Evolutionary conservation across 2,797 vertebrate genomes (phyloP), one percentile per base, ranked within the genome.

Genomic region (Meda fulgida): DNA sequence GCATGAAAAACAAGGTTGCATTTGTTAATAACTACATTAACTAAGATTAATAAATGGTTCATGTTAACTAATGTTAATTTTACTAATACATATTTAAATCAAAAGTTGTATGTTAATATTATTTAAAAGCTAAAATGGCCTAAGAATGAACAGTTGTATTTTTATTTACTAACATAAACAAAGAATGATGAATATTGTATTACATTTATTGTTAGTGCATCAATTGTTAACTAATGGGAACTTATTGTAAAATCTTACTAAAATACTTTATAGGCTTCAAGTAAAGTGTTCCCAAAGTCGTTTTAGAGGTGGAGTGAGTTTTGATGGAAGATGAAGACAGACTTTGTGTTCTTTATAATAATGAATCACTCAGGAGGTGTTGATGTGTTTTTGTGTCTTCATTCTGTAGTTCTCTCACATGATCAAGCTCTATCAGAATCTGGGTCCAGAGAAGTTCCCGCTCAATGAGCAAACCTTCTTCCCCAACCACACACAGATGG

Each of bases 381-480:
- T 79, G n/a, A 90, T 78, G 38, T 65, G 26, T 58, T 18, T 23
- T 29, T 72, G 34, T 72, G 5, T 23, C 16, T 65, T 38, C 21
- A 31, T 51, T 90, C 86, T 92, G 83, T 86, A 99, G 98, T 99
- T 99, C 92, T 97, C 97, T 88, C 98, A 99, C 81, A 97, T 99
- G 93, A 98, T 99, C 91, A 99, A 97, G 91, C 97, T 99, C 90
- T 98, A 97, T 95, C 97, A 95, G 86, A 94, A 93, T 0, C 89
- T 99, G 88, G 97, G 97, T 55, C 95, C 97, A 1, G 97, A 98
- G 93, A 98, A 98, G 91, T 99, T 99, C 83, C 98, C 98, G 5
- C 94, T 99, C 11, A 97, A 99, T 85, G 97, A 99, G 85, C 98
- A 99, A 90, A 97, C 96, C 0, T 99, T 99, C 94, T 98, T 97